Base-by-base conservation (phyloP, 2,113 vertebrate species). In the Pseudorasbora parva region DNA sequence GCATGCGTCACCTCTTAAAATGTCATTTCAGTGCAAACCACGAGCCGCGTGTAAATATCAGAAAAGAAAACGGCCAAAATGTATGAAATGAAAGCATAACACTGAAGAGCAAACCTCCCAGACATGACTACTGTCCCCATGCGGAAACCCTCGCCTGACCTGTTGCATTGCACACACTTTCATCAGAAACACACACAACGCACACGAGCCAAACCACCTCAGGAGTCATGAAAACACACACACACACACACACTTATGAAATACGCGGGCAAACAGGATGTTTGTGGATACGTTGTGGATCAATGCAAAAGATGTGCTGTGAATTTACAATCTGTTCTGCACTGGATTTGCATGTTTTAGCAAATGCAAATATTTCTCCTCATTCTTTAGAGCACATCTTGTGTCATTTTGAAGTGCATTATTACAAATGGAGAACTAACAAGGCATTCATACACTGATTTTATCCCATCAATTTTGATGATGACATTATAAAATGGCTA, bases 81-180 rank as follows among this genome's bases (percentile, higher is more conserved):
- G 30, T 30, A 33, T 33, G 33, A 33, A 33, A 33, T 33, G 33
- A 33, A 33, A 33, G 30, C 30, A 30, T 30, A 60, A 25, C 10
- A 12, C n/a, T 9, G n/a, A 60, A 25, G 8, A 64, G 60, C 60
- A 8, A 1, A 64, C 3, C 15, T 8, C 14, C 25, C 60, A 66
- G 8, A 8, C 14, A 9, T 66, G 30, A 33, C 17, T 4, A 66
- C 62, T 9, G 27, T 64, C 27, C 17, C 14, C 0, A 8, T 6
- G 8, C 7, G 0, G 62, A 33, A 33, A 33, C 14, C 68, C 37
- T 71, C 19, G 3, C 37, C 21, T 59, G 51, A 64, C 37, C 11
- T 54, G 73, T 54, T 25, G 64, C 15, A 5, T 74, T 74, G 74
- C 60, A 82, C 59, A 45, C 51, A 10, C 33, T 77, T 84, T 79